A percentile compares a stretch with the other conserved stretches of the same genome.
Conservation (phyloP, 1,140 invertebrate genomes). For the Saccostrea echinata region DNA sequence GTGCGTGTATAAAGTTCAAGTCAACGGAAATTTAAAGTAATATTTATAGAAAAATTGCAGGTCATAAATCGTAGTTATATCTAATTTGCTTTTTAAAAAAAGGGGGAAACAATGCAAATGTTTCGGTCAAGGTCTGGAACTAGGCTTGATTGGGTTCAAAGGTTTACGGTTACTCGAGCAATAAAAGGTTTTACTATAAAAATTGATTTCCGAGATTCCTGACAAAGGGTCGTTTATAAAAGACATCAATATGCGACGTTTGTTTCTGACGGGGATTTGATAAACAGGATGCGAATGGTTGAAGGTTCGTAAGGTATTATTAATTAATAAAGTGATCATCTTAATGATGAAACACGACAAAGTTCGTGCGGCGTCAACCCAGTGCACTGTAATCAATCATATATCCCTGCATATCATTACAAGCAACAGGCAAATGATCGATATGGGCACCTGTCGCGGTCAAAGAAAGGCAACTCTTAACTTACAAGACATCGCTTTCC, state of each 20-base stretch:
- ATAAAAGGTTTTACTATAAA: slow-evolving; percentile 4
- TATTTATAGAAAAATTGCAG: no score
- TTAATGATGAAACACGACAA: neutral
- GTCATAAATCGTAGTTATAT: no score
- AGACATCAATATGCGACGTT: neutral
- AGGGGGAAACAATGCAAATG: neutral
- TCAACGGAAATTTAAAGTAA: neutral
- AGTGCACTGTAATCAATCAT: slow-evolving; percentile 17
- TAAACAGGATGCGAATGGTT: neutral
- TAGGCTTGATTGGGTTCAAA: neutral
- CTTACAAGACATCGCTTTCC: no score
- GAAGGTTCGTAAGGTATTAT: neutral
- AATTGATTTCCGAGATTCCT: neutral
- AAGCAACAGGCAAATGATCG: neutral
- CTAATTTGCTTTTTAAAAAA: no score
- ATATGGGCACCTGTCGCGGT: neutral
- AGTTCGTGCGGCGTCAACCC: neutral
- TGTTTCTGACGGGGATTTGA: neutral
- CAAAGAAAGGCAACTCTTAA: neutral
- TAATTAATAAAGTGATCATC: neutral
- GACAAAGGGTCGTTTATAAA: neutral
- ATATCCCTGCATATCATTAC: neutral
- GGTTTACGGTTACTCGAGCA: neutral
- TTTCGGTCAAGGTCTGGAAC: neutral
- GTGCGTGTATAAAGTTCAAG: no score